Evolutionary conservation across 2,113 vertebrate species (phyloP).

Genomic region (Scalopus aquaticus): DNA sequence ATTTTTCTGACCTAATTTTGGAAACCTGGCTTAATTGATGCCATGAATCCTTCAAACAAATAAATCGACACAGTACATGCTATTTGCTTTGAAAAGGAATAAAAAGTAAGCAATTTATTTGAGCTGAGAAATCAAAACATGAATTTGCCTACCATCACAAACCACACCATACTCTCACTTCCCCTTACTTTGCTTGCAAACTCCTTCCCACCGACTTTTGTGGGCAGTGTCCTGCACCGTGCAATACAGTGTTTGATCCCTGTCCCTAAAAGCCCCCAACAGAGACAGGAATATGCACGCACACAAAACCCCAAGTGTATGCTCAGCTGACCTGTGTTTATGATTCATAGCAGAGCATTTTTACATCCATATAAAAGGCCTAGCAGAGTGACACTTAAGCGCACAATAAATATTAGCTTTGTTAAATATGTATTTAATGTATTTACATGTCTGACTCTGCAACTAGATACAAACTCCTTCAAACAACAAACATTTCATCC

Average conservation of each 20-base stretch:
- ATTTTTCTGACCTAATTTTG: conserved; percentile 46
- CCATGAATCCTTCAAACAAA: conserved; percentile 6
- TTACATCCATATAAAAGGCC: neutral
- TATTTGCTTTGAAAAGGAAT: conserved; percentile 38
- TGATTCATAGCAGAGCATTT: neutral
- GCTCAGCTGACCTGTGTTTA: neutral
- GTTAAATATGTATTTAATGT: neutral
- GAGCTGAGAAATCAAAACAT: conserved; percentile 1
- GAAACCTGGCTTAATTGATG: conserved; percentile 15
- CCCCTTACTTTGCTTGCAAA: neutral
- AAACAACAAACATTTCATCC: neutral
- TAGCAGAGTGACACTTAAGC: neutral
- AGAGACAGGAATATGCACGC: neutral
- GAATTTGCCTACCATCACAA: neutral
- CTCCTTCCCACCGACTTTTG: neutral
- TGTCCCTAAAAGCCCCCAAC: neutral
- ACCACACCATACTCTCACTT: neutral
- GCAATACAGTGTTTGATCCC: neutral
- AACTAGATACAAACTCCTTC: neutral
- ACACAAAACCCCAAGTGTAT: neutral
- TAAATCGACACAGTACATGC: neutral
- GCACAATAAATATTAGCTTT: neutral
- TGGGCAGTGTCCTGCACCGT: neutral
- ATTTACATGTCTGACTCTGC: neutral
- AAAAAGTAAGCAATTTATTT: neutral